Evolutionary conservation across 2,888 invertebrate genomes (phyloP), one percentile per base, ranked within the genome.

Genomic region (Agrochola litura): DNA sequence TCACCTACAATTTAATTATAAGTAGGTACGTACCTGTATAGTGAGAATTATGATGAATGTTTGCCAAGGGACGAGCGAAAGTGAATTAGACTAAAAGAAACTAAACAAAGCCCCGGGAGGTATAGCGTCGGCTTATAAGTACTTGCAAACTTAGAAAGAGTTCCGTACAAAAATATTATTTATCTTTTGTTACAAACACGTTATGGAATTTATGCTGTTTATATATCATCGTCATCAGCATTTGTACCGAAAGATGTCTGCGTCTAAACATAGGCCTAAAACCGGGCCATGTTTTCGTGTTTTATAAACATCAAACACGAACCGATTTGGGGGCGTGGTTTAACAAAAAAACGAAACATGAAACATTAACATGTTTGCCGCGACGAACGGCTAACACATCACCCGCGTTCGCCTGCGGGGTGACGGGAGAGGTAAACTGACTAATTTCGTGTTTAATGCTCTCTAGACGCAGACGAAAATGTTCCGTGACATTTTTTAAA

Each of bases 81-180:
- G 61, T 81, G 81, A 84, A 86, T 88, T 85, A 84, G 81, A 84
- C 76, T 75, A 76, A 88, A 87, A 81, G 66, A 89, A 88, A 82
- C 77, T 84, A 87, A 86, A 85, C 74, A 87, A 84, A 73, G 54
- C 74, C 79, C 63, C 74, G n/a, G 16, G 85, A 72, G 84, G 66
- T 43, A 61, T 61, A 16, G 43, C 76, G 79, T 54, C 61, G 58
- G 43, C 52, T 75, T 54, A 72, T 68, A 79, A 80, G 73, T 61
- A 72, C 64, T 74, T 49, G 25, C 52, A 46, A 58, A 77, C 41
- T 74, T 72, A 49, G 56, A 63, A 71, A 56, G 46, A 67, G 67
- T 76, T 86, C 73, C 77, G 69, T 76, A 70, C 41, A 74, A 2
- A 16, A 79, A 77, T 49, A 73, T 43, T 79, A 56, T 41, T 69